Percentiles rank a stretch among this genome's conserved stretches.
phyloP scores from a whole-genome alignment of 2,113 vertebrate genomes.

The Dendropsophus ebraccatus region DNA sequence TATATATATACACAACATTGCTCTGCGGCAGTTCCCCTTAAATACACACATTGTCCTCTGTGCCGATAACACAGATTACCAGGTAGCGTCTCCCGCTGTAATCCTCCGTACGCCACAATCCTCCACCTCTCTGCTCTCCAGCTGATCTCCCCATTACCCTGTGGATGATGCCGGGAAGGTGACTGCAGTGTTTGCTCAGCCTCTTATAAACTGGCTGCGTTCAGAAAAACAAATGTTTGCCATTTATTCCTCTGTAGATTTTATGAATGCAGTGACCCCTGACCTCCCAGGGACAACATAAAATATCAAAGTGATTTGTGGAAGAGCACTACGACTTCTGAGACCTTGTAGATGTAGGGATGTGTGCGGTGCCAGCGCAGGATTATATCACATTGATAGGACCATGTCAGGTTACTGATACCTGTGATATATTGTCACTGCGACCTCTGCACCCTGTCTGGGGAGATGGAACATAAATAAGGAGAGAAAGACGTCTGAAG shows the following conservation, averaged over 20 bases:
- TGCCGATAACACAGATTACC: background rate
- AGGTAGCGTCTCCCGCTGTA: background rate
- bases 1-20: background rate
- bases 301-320: slow-evolving; percentile 27
- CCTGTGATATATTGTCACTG: background rate
- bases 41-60: background rate
- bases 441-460: background rate
- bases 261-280: slow-evolving; percentile 19
- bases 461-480: background rate
- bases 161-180: background rate
- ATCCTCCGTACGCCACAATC: slow-evolving; percentile 2
- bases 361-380: background rate
- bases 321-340: background rate
- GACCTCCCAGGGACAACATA: slow-evolving; percentile 5
- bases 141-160: background rate
- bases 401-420: background rate
- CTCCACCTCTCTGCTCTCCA: background rate
- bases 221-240: slow-evolving; percentile 45
- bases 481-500: background rate
- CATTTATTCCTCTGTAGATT: slow-evolving; percentile 40
- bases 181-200: slow-evolving; percentile 15
- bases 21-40: background rate
- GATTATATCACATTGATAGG: background rate
- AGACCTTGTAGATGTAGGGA: background rate
- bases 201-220: background rate